Base-by-base conservation (phyloP, 2,113 vertebrate species). In the Ameiurus melas region DNA sequence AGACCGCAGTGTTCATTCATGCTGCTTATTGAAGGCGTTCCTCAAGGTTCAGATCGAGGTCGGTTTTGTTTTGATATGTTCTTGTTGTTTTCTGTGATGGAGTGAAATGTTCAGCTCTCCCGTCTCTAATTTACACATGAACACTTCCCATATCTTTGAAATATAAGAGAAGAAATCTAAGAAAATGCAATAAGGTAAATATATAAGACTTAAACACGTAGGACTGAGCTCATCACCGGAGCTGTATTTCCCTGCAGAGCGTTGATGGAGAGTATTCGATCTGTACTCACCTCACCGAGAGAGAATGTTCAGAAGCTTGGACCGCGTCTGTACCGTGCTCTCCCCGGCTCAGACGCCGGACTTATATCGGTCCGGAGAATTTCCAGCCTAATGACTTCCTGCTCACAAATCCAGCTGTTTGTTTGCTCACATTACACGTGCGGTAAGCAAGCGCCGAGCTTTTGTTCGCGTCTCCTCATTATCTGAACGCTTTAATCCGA, bases 281-380 rank as follows among this genome's bases (percentile, higher is more conserved):
- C 25, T 39, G 22, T 22, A 62, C 87, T 84, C 71, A 88, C 87
- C 87, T 88, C 39, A 55, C 71, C 17, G 30, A 77, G 39, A 78
- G 81, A 17, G 6, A 51, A 78, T 47, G 10, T 47, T 84, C 30
- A 33, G 36, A 47, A 58, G 71, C 22, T 39, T 22, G 36, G 16
- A 36, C 13, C 55, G 30, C 5, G n/a, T 88, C 82, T 88, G 71
- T 43, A 9, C 47, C 57, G 58, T 43, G 5, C 47, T 68, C 43
- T 36, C 3, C 58, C 17, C 39, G 36, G 33, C 60, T n/a, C 58
- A 22, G 75, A 62, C 30, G 0, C 30, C 4, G 30, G 82, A 30
- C 51, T 85, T 88, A 79, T 88, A 88, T 85, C 14, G 10, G 87
- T 43, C 70, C 60, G 27, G 58, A 62, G 60, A 53, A 75, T 43